Base-by-base conservation (phyloP, 2,797 vertebrate genomes). In the Poeciliopsis presidionis region DNA sequence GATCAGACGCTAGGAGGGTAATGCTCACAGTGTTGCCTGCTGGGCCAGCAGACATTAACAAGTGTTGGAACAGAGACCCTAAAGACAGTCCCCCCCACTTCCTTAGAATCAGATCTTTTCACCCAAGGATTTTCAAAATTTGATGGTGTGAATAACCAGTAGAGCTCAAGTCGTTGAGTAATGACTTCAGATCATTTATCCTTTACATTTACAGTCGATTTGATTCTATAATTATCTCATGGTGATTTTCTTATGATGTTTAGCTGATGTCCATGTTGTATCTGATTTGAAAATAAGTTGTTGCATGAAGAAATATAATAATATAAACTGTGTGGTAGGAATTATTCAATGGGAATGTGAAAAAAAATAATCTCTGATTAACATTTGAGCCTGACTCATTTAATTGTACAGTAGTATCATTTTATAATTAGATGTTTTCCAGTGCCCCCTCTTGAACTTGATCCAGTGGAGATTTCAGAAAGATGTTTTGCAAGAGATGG, bases 381-480 rank as follows among this genome's bases (percentile, higher is more conserved):
- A 30, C 14, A 45, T 46, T n/a, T 45, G 6, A 71, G n/a, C 45
- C 65, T 25, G 36, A 43, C 22, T 25, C 20, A 69, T 25, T 53
- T 16, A 71, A 28, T 30, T 28, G 6, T 28, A 71, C 5, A 46
- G 7, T 46, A 71, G 13, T 46, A 16, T 46, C 30, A 45, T 71
- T 45, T 18, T 1, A 67, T 13, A 67, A 43, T 43, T 1, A 12
- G 5, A 8, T 8, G 46, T 12, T 46, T 71, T 46, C n/a, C 28
- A 71, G 8, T 28, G 12, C 41, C 67, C 30, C 51, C 61, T 41
- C 76, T 72, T 70, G 67, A 45, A 55, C 83, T 77, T 49, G 25
- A 78, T 72, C 53, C 63, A 67, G 69, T 71, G 71, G 30, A 75
- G 78, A 81, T 75, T 83, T 57, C 59, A 41, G 71, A 63, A 61